Percentiles rank a stretch among this genome's conserved stretches.
These are phyloP conservation scores for Sceloporus undulatus DNA, from an alignment of 2,113 vertebrate species.

Conservation along the genomic window DNA sequence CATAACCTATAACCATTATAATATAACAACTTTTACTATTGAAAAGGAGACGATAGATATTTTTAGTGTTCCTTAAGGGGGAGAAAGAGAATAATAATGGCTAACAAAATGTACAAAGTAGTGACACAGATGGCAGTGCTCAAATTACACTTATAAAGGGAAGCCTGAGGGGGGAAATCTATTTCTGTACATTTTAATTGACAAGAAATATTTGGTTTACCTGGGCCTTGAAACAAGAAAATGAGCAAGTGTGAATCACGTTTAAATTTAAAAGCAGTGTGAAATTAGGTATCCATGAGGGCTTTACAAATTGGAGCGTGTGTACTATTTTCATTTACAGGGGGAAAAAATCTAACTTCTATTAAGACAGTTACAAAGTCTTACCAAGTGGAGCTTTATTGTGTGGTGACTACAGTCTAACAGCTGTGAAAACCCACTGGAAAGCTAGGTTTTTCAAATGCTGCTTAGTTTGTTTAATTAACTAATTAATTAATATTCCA, in stretches of 20 bases:
- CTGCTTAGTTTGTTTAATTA: no score
- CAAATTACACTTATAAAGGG: conserved; percentile 42
- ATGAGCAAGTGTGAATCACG: conserved; percentile 36
- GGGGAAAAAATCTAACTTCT: background rate
- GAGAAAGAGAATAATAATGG: conserved; percentile 13
- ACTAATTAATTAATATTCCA: background rate
- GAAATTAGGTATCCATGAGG: conserved; percentile 32
- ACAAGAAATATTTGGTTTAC: conserved; percentile 55
- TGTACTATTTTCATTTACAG: conserved; percentile 4
- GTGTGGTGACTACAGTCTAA: background rate
- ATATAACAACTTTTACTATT: conserved; percentile 37
- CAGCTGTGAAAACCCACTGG: background rate
- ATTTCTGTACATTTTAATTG: conserved; percentile 56
- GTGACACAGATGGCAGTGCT: conserved; percentile 65
- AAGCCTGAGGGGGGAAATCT: conserved; percentile 53
- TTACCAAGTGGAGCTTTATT: background rate
- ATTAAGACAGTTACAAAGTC: background rate
- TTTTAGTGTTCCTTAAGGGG: conserved; percentile 45
- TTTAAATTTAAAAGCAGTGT: conserved; percentile 60
- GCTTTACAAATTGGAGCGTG: conserved; percentile 46
- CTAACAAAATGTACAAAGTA: conserved; percentile 59
- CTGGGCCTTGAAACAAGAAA: conserved; percentile 55
- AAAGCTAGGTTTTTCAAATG: background rate
- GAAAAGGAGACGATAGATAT: conserved; percentile 50
- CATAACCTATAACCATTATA: background rate